Evolutionary conservation across 2,113 vertebrate genomes (phyloP).

Genomic region (Hucho hucho): DNA sequence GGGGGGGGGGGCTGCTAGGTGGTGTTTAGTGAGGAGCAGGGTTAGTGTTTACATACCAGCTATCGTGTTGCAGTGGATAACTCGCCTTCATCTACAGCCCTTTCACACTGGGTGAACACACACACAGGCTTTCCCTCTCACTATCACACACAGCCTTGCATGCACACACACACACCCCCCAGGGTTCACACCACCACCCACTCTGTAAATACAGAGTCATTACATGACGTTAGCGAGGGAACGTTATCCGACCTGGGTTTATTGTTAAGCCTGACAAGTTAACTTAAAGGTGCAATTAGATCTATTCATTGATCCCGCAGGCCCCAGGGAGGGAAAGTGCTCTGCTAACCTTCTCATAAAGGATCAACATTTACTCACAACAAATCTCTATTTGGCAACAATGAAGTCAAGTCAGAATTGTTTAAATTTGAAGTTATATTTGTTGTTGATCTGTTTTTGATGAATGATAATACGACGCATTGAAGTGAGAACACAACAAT

Average conservation of each 20-base stretch:
- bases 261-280: not conserved
- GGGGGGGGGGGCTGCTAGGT: constrained; percentile 17
- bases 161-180: not conserved
- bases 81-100: not conserved
- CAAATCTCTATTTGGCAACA: too few species aligned
- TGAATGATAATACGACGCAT: too few species aligned
- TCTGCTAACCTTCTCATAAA: too few species aligned
- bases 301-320: not conserved
- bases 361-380: too few species aligned
- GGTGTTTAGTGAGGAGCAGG: constrained; percentile 9
- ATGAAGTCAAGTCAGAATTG: too few species aligned
- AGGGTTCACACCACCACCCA: not conserved
- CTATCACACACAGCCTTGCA: not conserved
- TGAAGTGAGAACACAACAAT: too few species aligned
- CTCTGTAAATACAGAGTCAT: not conserved
- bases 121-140: not conserved
- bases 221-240: not conserved
- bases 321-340: too few species aligned
- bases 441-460: too few species aligned
- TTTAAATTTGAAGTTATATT: too few species aligned
- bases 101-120: constrained; percentile 1
- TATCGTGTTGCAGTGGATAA: constrained; percentile 31
- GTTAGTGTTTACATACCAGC: constrained; percentile 28
- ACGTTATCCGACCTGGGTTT: not conserved
- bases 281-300: not conserved